phyloP scores from a whole-genome alignment of 2,797 vertebrate genomes.

The Ispidina lecontei region DNA sequence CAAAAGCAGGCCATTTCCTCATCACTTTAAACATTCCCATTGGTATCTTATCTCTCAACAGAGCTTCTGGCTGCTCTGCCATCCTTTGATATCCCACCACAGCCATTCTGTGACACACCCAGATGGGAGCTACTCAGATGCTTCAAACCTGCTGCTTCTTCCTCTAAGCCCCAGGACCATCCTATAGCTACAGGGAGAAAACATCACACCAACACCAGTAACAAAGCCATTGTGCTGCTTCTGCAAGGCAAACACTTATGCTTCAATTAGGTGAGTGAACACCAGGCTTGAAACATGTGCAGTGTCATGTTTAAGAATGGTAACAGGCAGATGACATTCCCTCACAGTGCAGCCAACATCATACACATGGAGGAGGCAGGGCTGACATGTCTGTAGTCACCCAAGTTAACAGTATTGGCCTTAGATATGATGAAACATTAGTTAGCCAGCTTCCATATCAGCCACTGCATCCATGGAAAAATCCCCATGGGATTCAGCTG shows the following conservation, averaged over 20 bases:
- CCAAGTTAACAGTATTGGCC: not conserved
- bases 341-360: not conserved
- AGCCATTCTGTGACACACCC: not conserved
- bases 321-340: not conserved
- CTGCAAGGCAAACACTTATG: not conserved
- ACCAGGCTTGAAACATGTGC: not conserved
- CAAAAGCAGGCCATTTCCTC: not conserved
- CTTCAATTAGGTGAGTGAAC: not conserved
- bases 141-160: not conserved
- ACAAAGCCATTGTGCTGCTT: not conserved
- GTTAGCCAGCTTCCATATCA: not conserved
- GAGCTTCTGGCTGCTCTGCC: not conserved
- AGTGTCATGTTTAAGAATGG: fast-evolving
- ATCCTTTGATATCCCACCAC: not conserved
- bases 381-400: not conserved
- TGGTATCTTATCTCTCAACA: not conserved
- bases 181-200: not conserved
- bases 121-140: not conserved
- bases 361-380: not conserved
- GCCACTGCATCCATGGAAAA: not conserved
- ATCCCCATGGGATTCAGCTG: not conserved
- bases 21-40: not conserved
- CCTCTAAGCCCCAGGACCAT: not conserved
- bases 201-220: not conserved
- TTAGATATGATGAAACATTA: not conserved